Conservation (phyloP, 2,888 invertebrate genomes). For the Empis livida region DNA sequence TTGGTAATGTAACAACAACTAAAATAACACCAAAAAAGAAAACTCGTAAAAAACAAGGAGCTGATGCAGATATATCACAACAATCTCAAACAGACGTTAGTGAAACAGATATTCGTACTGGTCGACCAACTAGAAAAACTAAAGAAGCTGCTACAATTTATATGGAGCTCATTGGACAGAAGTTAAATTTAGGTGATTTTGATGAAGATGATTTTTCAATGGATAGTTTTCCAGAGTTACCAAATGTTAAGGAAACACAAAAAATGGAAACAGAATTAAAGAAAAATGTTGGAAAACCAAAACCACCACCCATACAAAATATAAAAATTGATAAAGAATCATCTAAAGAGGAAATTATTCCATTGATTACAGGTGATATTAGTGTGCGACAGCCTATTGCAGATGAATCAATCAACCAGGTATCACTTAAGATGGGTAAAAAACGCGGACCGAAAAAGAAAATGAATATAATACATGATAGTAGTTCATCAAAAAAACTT, state of each 20-base stretch:
- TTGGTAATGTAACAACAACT: neutral
- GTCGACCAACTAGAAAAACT: conserved; percentile 51
- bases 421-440: conserved; percentile 30
- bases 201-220: conserved; percentile 50
- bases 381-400: conserved; percentile 13
- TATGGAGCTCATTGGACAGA: conserved; percentile 59
- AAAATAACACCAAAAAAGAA: conserved; percentile 9
- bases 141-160: conserved; percentile 64
- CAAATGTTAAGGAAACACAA: conserved; percentile 47
- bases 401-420: conserved; percentile 21
- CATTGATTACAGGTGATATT: conserved; percentile 7
- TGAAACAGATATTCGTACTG: conserved; percentile 14
- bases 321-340: conserved; percentile 4
- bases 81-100: conserved; percentile 14
- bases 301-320: conserved; percentile 8
- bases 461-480: conserved; percentile 5
- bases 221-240: conserved; percentile 54
- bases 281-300: conserved; percentile 24
- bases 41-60: conserved; percentile 16
- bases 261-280: conserved; percentile 46
- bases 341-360: conserved; percentile 8
- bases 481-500: conserved; percentile 11
- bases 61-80: conserved; percentile 16
- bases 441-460: conserved; percentile 25
- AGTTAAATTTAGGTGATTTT: conserved; percentile 47